Evolutionary conservation across 1,140 invertebrate species (phyloP), one percentile per base, ranked within the genome.

Genomic region (Drosophila virilis): DNA sequence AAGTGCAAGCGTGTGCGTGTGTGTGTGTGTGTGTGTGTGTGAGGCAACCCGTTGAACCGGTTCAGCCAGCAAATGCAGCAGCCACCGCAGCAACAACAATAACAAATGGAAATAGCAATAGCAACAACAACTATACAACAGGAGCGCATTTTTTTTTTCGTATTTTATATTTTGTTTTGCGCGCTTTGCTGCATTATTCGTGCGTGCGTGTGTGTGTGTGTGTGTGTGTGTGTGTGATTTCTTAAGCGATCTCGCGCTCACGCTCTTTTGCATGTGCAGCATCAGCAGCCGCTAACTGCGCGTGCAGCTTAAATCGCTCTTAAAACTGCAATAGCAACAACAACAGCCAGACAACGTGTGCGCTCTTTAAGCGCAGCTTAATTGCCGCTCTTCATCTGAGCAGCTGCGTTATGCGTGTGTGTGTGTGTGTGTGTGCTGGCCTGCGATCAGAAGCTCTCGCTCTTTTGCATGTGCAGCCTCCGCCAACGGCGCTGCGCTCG

Each of bases 21-120:
- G 13, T 45, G 17, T 22, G 40, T 17, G 15, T 55, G 52, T 58
- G 65, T 59, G 52, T 35, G 4, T 46, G 13, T 37, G 12, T 54
- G 55, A 35, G 37, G 55, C 43, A 70, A 74, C 72, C 72, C 51
- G 72, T 74, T 74, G 67, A 70, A 74, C 72, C 72, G 72, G 72
- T 74, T 70, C 43, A 45, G 43, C 43, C 43, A 58, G 37, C 48
- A 66, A 33, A 57, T 45, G 42, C 57, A 43, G 38, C 65, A 67
- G 10, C 40, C 55, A 5, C 67, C 55, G 8, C 67, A 61, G 15
- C 54, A 59, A n/a, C 64, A 55, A 28, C 40, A 28, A 12, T 32
- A 12, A 52, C 32, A 52, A 37, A 8, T 51, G 42, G 10, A 10
- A 32, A 58, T 32, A 45, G 45, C 8, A 59, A 17, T 22, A 57